Evolutionary conservation across 2,797 vertebrate species (phyloP).

Genomic region (Adrianichthys oophorus): DNA sequence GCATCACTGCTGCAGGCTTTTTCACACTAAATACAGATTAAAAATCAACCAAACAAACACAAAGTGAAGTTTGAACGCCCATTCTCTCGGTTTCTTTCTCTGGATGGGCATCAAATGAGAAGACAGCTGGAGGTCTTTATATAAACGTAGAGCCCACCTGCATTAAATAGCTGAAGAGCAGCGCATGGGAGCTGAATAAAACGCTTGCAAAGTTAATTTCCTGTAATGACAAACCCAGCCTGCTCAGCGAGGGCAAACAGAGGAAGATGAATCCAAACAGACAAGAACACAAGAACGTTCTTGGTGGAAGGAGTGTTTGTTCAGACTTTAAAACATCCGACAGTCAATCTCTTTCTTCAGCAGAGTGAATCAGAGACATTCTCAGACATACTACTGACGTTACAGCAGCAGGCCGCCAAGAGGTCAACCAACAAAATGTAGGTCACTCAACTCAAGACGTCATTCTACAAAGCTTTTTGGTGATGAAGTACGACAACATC

Average conservation of each 20-base stretch:
- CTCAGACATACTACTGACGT: too few species aligned
- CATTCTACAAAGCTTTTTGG: too few species aligned
- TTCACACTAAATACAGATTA: too few species aligned
- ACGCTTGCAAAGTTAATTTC: conserved; percentile 44
- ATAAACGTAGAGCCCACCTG: conserved; percentile 5
- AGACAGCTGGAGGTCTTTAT: conserved; percentile 32
- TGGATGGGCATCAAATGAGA: conserved; percentile 20
- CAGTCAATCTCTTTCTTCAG: not conserved
- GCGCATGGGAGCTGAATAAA: conserved; percentile 31
- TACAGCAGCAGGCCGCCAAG: too few species aligned
- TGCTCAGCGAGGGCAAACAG: conserved; percentile 21
- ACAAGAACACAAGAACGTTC: conserved; percentile 57
- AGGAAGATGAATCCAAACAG: conserved; percentile 55
- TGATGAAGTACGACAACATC: too few species aligned
- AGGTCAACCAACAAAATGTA: too few species aligned
- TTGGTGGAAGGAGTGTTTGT: conserved; percentile 30
- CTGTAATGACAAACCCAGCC: conserved; percentile 22
- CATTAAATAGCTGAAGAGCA: conserved; percentile 16
- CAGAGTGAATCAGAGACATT: too few species aligned
- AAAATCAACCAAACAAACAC: too few species aligned
- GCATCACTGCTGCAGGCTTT: too few species aligned
- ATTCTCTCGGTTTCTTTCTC: conserved; percentile 12
- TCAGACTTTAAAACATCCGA: conserved; percentile 25
- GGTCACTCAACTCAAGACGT: too few species aligned
- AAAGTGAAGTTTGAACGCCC: too few species aligned